Base-by-base conservation (phyloP, 2,888 invertebrate species). In the Apamea anceps region DNA sequence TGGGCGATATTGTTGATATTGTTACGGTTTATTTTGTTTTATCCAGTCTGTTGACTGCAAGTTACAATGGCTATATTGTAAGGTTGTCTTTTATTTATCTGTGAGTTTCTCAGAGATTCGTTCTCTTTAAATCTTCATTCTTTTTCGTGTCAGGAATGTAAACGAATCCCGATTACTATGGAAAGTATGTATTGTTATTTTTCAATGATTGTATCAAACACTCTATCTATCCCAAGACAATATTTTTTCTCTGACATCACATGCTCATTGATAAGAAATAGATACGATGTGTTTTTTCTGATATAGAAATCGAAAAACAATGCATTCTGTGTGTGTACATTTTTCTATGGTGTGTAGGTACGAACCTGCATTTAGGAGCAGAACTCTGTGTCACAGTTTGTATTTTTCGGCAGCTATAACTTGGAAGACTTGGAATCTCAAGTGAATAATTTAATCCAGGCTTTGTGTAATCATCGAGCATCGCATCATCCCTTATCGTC, bases 1-100 rank as follows among this genome's bases (percentile, higher is more conserved):
- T 72, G 76, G 68, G 25, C 32, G 65, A 42, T 75, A 65, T 75
- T 80, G 76, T 77, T 85, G 45, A 65, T 73, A 73, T 80, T 70
- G 54, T 71, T 37, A 67, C 66, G 62, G 71, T n/a, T 32, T 28
- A 42, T 45, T n/a, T n/a, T 66, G 32, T 3, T 66, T 66, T 71
- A 84, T 54, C 7, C 6, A 37, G 12, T 28, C 37, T 18, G 18
- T 51, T 63, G n/a, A 51, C 8, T 48, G 15, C 8, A 45, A 28
- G 25, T 25, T 60, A 6, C 60, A 60, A 18, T 72, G 60, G 37
- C 25, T 72, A 18, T 25, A 7, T n/a, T 45, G n/a, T 37, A 12
- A 54, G 6, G 51, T n/a, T 74, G 15, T n/a, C 25, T 28, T 0
- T 75, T 25, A 42, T 75, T 42, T n/a, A 13, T 57, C n/a, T 12